Evolutionary conservation across 2,113 vertebrate genomes (phyloP).

Genomic region (Steatornis caripensis): DNA sequence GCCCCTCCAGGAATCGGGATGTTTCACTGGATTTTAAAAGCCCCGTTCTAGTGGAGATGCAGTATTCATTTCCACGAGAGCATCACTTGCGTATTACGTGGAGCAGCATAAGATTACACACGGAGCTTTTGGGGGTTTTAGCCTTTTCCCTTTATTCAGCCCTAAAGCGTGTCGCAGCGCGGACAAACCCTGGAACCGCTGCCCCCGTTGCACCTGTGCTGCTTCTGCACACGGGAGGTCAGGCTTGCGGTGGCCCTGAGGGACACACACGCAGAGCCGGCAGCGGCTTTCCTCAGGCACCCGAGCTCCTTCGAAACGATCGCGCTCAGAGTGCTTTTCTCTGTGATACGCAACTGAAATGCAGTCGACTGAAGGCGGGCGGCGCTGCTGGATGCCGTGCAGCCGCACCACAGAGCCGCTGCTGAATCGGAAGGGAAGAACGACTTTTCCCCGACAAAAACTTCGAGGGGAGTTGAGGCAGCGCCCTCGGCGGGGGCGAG

Average conservation of each 20-base stretch:
- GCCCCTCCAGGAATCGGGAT: not conserved
- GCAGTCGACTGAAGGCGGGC: not conserved
- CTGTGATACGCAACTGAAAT: not conserved
- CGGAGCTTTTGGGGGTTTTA: not conserved
- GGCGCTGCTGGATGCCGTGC: not conserved
- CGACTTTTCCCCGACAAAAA: not conserved
- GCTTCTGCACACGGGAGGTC: not conserved
- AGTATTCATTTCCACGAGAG: not conserved
- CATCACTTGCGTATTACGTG: fast-evolving
- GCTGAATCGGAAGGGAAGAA: not conserved
- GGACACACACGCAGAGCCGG: fast-evolving
- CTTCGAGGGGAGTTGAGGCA: not conserved
- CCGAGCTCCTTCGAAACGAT: fast-evolving
- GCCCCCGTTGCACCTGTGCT: not conserved
- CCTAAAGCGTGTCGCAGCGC: not conserved
- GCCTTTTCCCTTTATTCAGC: not conserved
- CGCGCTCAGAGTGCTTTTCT: not conserved
- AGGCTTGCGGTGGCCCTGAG: not conserved
- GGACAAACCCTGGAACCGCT: not conserved
- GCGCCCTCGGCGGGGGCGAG: fast-evolving
- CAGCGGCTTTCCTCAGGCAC: not conserved
- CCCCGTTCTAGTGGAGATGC: not conserved
- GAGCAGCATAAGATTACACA: not conserved
- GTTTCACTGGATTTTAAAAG: not conserved
- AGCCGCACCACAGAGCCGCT: not conserved